Base-by-base conservation (phyloP, 92 coral and sea anemone genomes). In the Phenganax stokvisi region DNA sequence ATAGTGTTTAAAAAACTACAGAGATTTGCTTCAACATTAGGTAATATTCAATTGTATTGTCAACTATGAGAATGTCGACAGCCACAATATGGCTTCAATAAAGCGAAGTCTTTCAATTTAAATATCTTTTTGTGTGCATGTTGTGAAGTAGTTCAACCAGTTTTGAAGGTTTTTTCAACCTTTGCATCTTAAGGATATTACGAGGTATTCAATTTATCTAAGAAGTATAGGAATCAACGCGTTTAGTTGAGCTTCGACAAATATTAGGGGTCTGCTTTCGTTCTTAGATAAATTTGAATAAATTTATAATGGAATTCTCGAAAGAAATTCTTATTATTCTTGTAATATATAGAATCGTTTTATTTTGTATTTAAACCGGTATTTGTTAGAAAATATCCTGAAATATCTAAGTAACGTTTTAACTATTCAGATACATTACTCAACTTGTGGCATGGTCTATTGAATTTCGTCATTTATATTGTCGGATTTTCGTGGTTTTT, bases 161-260 rank as follows among this genome's bases (percentile, higher is more conserved):
- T 30, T 20, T 10, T 64, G 6, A 64, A 7, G 17, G 7, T 2
- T 37, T 37, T 37, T 37, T 37, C 47, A 37, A 37, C 3, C 47
- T 37, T 37, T 37, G 47, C 5, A 5, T 68, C 16, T 20, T 29
- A 37, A 37, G 16, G 13, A n/a, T 68, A 0, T 68, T 7, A 68
- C 54, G 16, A 68, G 13, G 47, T 30, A 0, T 37, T 68, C 0
- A 28, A 37, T 11, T 64, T 64, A 44, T 20, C 70, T 37, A 37
- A 37, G 47, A 37, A 37, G 47, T 37, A 64, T 12, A 13, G 53
- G 53, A 68, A 0, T 6, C 6, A 30, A 68, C 73, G 31, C 47
- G 73, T 53, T 37, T 68, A 10, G 53, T 68, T 68, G 54, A 53
- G 73, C n/a, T 68, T 68, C 73, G 73, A 68, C 73, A 53, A 30